phyloP scores from a whole-genome alignment of 2,113 vertebrate genomes.

The Labeo catla region DNA sequence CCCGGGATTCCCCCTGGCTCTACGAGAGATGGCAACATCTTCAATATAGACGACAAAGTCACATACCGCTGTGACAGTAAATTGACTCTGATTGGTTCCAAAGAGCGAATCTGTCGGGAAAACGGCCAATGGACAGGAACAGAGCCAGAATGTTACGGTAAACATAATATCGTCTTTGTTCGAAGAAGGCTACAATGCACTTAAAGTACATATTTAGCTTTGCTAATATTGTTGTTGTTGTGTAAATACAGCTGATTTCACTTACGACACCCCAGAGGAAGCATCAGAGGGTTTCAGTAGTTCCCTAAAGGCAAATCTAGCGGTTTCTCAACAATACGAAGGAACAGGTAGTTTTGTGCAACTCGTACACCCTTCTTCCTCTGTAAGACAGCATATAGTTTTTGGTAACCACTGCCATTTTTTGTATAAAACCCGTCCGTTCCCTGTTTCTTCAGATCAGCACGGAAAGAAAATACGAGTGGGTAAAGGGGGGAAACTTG shows the following conservation, averaged over 20 bases:
- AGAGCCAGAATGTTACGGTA: conserved; percentile 77
- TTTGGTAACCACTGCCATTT: background rate
- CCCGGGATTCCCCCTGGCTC: conserved; percentile 74
- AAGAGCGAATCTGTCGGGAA: conserved; percentile 67
- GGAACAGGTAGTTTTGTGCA: conserved; percentile 53
- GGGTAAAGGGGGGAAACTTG: conserved; percentile 64
- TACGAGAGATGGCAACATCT: conserved; percentile 63
- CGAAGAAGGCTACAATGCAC: conserved; percentile 39
- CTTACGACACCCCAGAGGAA: conserved; percentile 73
- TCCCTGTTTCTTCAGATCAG: conserved; percentile 59
- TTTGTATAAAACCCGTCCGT: background rate
- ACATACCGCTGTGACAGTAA: conserved; percentile 66
- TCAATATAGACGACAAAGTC: conserved; percentile 70
- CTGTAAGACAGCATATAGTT: background rate
- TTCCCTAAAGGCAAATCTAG: conserved; percentile 65
- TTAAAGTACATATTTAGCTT: background rate
- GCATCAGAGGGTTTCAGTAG: conserved; percentile 68
- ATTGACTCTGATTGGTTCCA: conserved; percentile 70
- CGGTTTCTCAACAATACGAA: conserved; percentile 45
- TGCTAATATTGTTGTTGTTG: conserved; percentile 23
- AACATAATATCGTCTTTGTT: background rate
- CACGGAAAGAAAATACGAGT: conserved; percentile 62
- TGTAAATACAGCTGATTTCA: conserved; percentile 66
- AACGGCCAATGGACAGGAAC: conserved; percentile 70
- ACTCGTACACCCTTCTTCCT: no score